Evolutionary conservation across 1,140 invertebrate genomes (phyloP), one percentile per base, ranked within the genome.

Genomic region (Mactra quadrangularis): DNA sequence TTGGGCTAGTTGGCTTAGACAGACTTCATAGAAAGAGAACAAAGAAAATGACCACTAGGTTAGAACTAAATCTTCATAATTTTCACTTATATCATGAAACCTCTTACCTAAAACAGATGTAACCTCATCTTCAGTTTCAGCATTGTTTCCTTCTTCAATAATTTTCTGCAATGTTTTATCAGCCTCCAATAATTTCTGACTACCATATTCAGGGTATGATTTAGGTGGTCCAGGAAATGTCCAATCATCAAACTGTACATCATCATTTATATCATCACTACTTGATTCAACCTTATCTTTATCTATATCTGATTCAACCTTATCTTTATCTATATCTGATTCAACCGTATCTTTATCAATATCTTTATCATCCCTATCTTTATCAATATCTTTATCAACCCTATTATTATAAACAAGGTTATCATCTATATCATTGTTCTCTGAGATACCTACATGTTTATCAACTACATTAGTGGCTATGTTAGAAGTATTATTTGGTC

Each of bases 211-310:
- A 11, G 64, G 64, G 47, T 68, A 68, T 7, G 38, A 15, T 50
- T 50, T 50, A 6, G 64, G 64, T 52, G 64, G 64, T 27, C 27
- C 64, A 31, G 64, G 64, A 50, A 68, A 68, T 3, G 45, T 31
- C 64, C 64, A 68, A 9, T 50, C 25, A 7, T 25, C 45, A 7
- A 68, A 29, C 1, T 15, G 41, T 13, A 68, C 45, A 68, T 68
- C 64, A 19, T 33, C 45, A 50, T 50, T 17, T 45, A n/a, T n/a
- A n/a, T n/a, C n/a, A n/a, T n/a, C n/a, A n/a, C n/a, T n/a, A n/a
- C n/a, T n/a, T n/a, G n/a, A n/a, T n/a, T 9, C 25, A 7, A 3
- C 17, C 4, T 7, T 3, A 17, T 53, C 50, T 53, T 3, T 53
- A 31, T 6, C 27, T 22, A 59, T 25, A 59, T 7, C 22, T 17